Evolutionary conservation across 2,797 vertebrate species (phyloP).

Genomic region (Hoplostethus mediterraneus): DNA sequence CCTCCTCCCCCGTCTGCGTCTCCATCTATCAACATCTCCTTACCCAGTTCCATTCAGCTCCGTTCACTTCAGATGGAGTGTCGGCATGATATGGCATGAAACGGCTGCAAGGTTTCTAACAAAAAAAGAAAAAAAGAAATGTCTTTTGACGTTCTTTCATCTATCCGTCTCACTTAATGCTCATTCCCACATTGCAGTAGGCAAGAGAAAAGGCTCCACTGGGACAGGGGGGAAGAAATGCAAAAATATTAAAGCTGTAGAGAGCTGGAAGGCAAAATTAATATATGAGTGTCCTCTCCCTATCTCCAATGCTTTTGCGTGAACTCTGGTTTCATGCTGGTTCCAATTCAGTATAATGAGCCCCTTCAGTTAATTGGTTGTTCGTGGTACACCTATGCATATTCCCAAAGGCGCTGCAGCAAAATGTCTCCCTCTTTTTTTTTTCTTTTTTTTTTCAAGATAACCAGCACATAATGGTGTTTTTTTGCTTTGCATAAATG

Average conservation of each 20-base stretch:
- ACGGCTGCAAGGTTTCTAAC: neutral
- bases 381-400: conserved; percentile 14
- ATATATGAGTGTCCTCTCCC: neutral
- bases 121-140: neutral
- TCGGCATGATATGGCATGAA: too few relatives aligned
- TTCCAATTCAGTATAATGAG: conserved; percentile 36
- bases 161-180: neutral
- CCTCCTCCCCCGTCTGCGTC: neutral
- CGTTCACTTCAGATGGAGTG: neutral
- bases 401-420: conserved; percentile 23
- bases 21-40: conserved; percentile 13
- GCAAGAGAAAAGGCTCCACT: conserved; percentile 21
- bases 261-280: conserved; percentile 5
- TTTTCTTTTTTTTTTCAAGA: conserved; percentile 6
- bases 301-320: conserved; percentile 3
- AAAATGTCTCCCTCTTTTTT: conserved; percentile 12
- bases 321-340: conserved; percentile 22
- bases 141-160: neutral
- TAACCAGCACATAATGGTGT: neutral
- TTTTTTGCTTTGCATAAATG: conserved; percentile 30
- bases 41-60: conserved; percentile 3
- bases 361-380: conserved; percentile 47
- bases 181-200: conserved; percentile 1
- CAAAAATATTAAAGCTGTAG: conserved; percentile 28
- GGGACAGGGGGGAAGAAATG: conserved; percentile 9